Evolutionary conservation across 2,888 invertebrate genomes (phyloP).

Genomic region (Callinectes sapidus): DNA sequence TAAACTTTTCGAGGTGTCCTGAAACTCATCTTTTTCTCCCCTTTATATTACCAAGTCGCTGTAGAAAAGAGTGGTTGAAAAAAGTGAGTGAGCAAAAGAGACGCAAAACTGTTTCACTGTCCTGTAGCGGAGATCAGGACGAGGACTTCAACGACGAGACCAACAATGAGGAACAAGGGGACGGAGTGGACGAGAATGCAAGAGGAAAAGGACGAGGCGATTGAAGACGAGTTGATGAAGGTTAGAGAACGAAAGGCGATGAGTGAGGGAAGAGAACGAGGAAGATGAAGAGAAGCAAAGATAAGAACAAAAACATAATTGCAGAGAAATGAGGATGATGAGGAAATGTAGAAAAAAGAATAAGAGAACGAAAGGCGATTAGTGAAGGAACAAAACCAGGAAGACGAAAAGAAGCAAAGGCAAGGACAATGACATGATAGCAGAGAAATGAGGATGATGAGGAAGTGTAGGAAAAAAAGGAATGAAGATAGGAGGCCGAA

Average conservation of each 20-base stretch:
- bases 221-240: background rate
- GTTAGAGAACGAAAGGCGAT: background rate
- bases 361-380: background rate
- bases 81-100: background rate
- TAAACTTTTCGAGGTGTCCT: conserved; percentile 10
- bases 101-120: conserved; percentile 1
- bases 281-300: background rate
- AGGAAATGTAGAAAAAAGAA: background rate
- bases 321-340: background rate
- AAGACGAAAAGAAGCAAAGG: background rate
- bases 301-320: too few species aligned
- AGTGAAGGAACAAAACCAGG: background rate
- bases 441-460: background rate
- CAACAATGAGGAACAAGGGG: background rate
- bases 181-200: background rate
- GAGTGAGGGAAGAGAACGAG: background rate
- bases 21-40: background rate
- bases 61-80: background rate
- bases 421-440: background rate
- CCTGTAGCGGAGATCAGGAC: background rate
- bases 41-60: background rate
- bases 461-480: background rate
- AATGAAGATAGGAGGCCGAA: too few species aligned
- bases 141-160: background rate
- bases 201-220: background rate